Evolutionary conservation across 2,797 vertebrate genomes (phyloP), one percentile per base, ranked within the genome.

Genomic region (Parambassis ranga): DNA sequence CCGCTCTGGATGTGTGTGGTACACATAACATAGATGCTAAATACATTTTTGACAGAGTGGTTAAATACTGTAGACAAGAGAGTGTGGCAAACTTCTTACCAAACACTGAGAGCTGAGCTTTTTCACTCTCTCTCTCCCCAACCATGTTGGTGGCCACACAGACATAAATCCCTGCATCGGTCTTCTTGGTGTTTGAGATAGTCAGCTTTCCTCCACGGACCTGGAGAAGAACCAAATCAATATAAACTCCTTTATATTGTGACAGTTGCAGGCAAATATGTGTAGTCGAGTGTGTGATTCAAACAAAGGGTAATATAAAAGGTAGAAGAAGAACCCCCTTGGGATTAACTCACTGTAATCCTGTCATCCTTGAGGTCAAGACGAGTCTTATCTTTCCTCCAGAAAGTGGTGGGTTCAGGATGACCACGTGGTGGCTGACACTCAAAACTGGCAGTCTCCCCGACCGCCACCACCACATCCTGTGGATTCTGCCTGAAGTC

Each of bases 401-500:
- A 98, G 90, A 94, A 97, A 84, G 95, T 96, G 48, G 92, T 96
- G 35, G 97, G 97, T 64, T 98, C 97, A 0, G 97, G 97, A 60
- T 98, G 97, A 20, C 97, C 97, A 6, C 96, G 93, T 1, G 97
- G 97, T 1, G 97, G 87, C 58, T 97, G 97, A 88, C 97, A 98
- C 67, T 98, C 97, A 44, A 98, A 77, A 32, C 91, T 94, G 2
- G 95, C 96, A 1, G 95, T 93, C 61, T 98, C 96, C 16, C 96
- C 96, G 0, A 94, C 94, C 3, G 95, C 95, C 82, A 98, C 96
- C 55, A 97, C 95, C 53, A 92, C 87, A 13, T 98, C 96, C 26
- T 95, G 95, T 2, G 97, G 97, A 80, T 98, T 98, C 73, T 95
- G 96, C 35, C 95, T 90, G 89, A 98, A 98, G 92, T 98, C 96